phyloP scores from a whole-genome alignment of 2,113 vertebrate species.

The Hippolais icterina region DNA sequence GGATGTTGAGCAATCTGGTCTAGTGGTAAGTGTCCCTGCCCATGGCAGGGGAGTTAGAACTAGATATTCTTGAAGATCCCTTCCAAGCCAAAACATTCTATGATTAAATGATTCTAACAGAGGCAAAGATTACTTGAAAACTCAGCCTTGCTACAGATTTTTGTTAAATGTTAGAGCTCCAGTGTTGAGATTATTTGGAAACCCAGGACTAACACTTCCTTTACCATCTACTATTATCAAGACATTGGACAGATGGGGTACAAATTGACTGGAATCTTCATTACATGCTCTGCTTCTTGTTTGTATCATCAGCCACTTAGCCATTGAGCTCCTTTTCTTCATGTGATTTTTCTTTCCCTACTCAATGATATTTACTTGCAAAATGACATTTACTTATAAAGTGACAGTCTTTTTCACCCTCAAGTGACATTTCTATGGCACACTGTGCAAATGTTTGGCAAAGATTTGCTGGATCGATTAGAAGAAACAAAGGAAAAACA shows the following conservation, averaged over 20 bases:
- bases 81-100: not conserved
- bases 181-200: not conserved
- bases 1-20: too few species aligned
- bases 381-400: slow-evolving; percentile 76
- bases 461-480: slow-evolving; percentile 70
- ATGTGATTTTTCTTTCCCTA: slow-evolving; percentile 15
- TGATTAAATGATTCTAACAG: not conserved
- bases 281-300: not conserved
- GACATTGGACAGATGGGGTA: not conserved
- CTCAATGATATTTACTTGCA: slow-evolving; percentile 68
- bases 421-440: slow-evolving; percentile 74
- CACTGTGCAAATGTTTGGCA: slow-evolving; percentile 69
- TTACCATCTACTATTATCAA: not conserved
- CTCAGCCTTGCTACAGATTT: not conserved
- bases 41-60: fast-evolving
- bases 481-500: slow-evolving; percentile 43
- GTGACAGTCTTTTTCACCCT: slow-evolving; percentile 68
- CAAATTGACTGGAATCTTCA: slow-evolving; percentile 17
- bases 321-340: not conserved
- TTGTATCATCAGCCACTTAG: not conserved
- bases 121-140: not conserved
- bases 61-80: not conserved
- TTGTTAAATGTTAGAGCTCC: not conserved
- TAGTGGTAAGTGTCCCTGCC: not conserved
- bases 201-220: not conserved